These are phyloP conservation scores for Teleopsis dalmanni DNA, from an alignment of 1,140 invertebrate genomes.

Conservation along the genomic window DNA sequence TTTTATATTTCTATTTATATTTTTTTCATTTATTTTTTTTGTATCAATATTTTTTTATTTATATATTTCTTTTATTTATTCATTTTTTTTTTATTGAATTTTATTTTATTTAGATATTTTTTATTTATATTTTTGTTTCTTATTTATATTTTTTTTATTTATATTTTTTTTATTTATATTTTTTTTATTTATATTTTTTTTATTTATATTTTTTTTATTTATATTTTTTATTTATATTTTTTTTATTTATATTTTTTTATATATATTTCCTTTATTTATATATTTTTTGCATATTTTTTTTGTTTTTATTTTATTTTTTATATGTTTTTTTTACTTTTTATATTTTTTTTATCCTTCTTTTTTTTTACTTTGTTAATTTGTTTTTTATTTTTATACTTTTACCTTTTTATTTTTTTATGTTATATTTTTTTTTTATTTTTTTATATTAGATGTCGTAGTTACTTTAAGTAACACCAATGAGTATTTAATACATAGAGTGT, in stretches of 20 bases:
- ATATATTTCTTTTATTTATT: no score
- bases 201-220: neutral
- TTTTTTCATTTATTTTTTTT: no score
- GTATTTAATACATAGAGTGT: no score
- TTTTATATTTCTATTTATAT: no score
- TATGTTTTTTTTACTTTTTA: slow-evolving; percentile 1
- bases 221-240: neutral
- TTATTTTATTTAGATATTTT: no score
- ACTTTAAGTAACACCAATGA: no score
- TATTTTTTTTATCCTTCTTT: neutral
- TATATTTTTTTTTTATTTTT: no score
- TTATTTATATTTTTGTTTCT: no score
- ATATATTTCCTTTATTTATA: neutral
- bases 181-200: neutral
- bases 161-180: neutral
- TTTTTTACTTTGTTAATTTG: slow-evolving; percentile 1
- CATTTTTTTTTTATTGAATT: no score
- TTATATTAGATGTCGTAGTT: no score
- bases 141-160: neutral
- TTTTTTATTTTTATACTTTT: neutral
- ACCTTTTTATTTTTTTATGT: no score
- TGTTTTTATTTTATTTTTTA: neutral
- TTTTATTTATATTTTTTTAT: neutral
- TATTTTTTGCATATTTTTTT: neutral
- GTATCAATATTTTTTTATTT: no score